Evolutionary conservation across 2,888 invertebrate species (phyloP), one percentile per base, ranked within the genome.

Genomic region (Lathronympha strigana): DNA sequence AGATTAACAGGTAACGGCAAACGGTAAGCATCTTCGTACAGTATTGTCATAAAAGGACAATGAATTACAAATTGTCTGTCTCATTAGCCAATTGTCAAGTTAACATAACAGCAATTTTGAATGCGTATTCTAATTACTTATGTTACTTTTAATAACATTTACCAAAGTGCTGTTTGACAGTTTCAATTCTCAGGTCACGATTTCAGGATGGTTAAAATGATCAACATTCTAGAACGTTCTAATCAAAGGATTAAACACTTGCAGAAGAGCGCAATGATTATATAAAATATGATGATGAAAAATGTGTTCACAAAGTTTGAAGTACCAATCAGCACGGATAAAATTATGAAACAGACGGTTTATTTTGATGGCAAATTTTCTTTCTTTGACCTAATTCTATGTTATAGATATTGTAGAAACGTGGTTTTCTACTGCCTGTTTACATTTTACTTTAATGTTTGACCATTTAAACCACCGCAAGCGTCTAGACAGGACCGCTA

Each of bases 401-500:
- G 25, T 25, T 3, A 3, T 25, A 25, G 33, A 4, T 33, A 33
- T 9, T 33, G 4, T 6, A 33, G 9, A 33, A 33, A 25, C 3
- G 25, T 25, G 3, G 25, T 25, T 25, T 25, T 25, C 25, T n/a
- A n/a, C n/a, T n/a, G n/a, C n/a, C n/a, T n/a, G n/a, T n/a, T n/a
- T n/a, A n/a, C n/a, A n/a, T n/a, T n/a, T n/a, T n/a, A n/a, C n/a
- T 33, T 33, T 5, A 11, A 17, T 13, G 4, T 49, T 49, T 55
- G 57, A 63, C 57, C 63, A 64, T 60, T 62, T 60, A 17, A 21
- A 19, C 19, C 51, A 50, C 33, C 45, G 6, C 8, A 53, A 38
- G 45, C 36, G 19, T 53, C 25, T 43, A 62, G 50, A 63, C 23
- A 58, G 57, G 57, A 63, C 58, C 36, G 43, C 50, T 60, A 64